Conservation (phyloP, 2,888 invertebrate genomes). For the Ormyrus pomaceus region DNA sequence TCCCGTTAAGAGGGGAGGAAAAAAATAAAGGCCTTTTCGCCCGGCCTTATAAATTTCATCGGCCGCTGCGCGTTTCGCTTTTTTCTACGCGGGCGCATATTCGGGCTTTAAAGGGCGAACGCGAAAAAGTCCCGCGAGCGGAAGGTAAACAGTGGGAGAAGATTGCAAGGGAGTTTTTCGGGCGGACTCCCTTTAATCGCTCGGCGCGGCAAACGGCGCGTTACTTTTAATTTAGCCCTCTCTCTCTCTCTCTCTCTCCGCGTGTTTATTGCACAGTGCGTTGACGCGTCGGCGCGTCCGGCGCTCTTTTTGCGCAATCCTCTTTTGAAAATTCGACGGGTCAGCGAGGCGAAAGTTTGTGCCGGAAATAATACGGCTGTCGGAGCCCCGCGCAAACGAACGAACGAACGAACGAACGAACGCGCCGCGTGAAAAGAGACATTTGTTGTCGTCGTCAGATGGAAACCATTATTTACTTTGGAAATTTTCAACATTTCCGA, state of each 20-base stretch:
- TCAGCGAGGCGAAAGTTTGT: constrained; percentile 53
- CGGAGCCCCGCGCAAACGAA: background rate
- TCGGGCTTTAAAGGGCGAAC: no score
- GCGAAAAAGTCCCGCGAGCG: background rate
- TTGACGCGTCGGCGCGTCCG: constrained; percentile 7
- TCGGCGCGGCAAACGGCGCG: constrained; percentile 2
- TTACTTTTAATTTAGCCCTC: constrained; percentile 32
- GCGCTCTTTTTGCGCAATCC: constrained; percentile 39
- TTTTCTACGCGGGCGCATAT: background rate
- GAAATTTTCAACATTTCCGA: constrained; percentile 47
- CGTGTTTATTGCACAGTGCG: constrained; percentile 30
- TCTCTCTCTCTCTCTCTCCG: background rate
- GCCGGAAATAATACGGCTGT: constrained; percentile 44
- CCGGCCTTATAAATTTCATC: background rate
- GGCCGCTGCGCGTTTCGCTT: background rate
- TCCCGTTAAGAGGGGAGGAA: no score
- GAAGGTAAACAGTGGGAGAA: background rate
- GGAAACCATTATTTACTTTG: constrained; percentile 47
- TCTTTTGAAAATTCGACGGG: constrained; percentile 53
- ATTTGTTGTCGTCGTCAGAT: constrained; percentile 44
- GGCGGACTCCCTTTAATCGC: background rate
- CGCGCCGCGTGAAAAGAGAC: constrained; percentile 33
- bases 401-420: background rate
- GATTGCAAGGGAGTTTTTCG: background rate
- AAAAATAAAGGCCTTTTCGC: no score